Evolutionary conservation across 2,113 vertebrate species (phyloP), one percentile per base, ranked within the genome.

Genomic region (Ciconia maguari): DNA sequence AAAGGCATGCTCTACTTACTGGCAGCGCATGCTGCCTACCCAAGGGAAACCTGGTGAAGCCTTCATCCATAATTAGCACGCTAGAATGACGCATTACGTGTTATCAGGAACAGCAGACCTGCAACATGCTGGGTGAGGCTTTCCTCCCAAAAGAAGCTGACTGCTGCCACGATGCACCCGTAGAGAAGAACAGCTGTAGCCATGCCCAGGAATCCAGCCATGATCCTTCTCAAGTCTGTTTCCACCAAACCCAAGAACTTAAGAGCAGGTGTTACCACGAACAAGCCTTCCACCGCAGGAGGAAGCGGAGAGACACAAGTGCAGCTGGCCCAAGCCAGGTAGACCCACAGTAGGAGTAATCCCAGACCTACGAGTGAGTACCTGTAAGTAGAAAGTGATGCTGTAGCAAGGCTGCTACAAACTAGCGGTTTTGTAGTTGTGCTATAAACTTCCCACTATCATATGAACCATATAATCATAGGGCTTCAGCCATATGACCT

Each of bases 71-170:
- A 62, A 57, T 51, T 57, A 46, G 34, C 4, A 46, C 27, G 16
- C 4, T 36, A 21, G 78, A 82, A 18, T 3, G 8, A 32, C 14
- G 7, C 13, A 29, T 4, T 98, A 99, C 99, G 98, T 98, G 99
- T 98, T 98, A 98, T 99, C 80, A 99, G 98, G 98, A 99, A 98
- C 34, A 99, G 98, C n/a, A 99, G 98, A 54, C 98, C 98, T 7
- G 99, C 98, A 55, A 99, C 89, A 0, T 98, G 98, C 95, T 99
- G 98, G 4, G 98, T 99, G 90, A 99, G 97, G 93, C 98, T 99
- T 71, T 99, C 98, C 93, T 99, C 99, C 98, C 98, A 98, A 97
- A 99, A 99, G 97, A 98, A 99, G 11, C 98, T 98, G 41, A 98
- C 98, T 0, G 97, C 97, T 16, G 98, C 98, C 84, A 99, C 97